Base-by-base conservation (phyloP, 2,888 invertebrate species). In the Tanypteryx hageni region DNA sequence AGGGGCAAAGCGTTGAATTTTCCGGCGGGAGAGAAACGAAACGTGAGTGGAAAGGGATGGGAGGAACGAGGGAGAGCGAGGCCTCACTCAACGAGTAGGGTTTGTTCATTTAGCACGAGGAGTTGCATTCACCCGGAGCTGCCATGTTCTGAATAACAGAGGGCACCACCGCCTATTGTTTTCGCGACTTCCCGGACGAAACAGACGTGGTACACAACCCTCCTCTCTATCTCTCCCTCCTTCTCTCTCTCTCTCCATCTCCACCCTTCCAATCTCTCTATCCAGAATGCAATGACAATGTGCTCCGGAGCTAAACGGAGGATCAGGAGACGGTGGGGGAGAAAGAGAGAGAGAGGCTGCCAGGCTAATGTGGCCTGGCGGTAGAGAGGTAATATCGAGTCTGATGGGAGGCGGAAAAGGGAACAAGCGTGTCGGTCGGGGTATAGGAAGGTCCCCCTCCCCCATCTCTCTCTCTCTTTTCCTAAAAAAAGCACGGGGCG, bases 201-300 rank as follows among this genome's bases (percentile, higher is more conserved):
- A 76, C 76, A 76, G 76, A 76, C 76, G 68, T 68, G 68, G 44
- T 5, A 44, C 44, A 44, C 44, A 44, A 44, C 44, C 44, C 44
- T 44, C 22, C 64, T 16, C 64, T 61, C 61, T n/a, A 64, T 18
- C 64, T n/a, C 64, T 64, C 64, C 64, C 18, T 61, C n/a, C n/a
- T 5, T 44, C 44, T 5, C 44, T 44, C 44, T 5, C 44, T 44
- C 44, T 44, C 44, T 44, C 1, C 44, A 44, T 64, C 64, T 64
- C 64, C 64, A 7, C 64, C n/a, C 64, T 68, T 22, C 68, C 68
- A 3, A 9, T 64, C 64, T 64, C 64, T 68, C 68, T 68, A n/a
- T 68, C 68, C 68, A 68, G 64, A 64, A 76, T 76, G 76, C 76
- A 76, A 76, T 76, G 76, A 76, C 76, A 76, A 76, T 76, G 76